Conservation (phyloP, 2,113 vertebrate species). For the Pelvicachromis taeniatus region DNA sequence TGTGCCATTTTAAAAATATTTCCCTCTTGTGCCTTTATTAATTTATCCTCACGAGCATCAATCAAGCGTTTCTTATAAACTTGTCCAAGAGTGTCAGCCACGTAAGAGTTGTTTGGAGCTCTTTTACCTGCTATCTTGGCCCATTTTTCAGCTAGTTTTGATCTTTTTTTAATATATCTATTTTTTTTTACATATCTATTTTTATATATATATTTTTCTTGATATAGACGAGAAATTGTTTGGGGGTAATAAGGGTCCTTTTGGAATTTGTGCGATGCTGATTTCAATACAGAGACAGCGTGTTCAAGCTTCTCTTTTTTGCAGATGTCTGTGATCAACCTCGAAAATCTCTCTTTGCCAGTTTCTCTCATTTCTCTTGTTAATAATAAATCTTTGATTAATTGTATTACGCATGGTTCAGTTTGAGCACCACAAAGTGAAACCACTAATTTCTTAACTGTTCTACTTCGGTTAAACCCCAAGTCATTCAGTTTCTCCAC, state of each 20-base stretch:
- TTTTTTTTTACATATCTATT: too few species aligned
- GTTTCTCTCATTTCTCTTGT: not conserved
- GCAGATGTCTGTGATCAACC: not conserved
- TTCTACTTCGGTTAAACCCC: not conserved
- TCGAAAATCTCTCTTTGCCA: not conserved
- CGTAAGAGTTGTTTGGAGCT: conserved; percentile 29
- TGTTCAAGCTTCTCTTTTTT: accelerated
- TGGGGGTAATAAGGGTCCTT: too few species aligned
- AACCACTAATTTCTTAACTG: not conserved
- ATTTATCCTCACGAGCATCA: accelerated
- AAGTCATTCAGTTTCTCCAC: not conserved
- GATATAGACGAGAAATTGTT: too few species aligned
- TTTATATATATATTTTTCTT: too few species aligned
- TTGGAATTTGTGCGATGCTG: not conserved
- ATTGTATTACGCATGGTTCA: not conserved
- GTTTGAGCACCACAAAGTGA: not conserved
- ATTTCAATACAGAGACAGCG: not conserved
- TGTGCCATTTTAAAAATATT: not conserved
- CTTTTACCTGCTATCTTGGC: conserved; percentile 13
- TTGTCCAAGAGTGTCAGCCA: conserved; percentile 58
- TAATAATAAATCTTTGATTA: not conserved
- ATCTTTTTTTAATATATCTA: too few species aligned
- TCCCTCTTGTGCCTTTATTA: too few species aligned
- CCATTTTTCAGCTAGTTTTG: conserved; percentile 31
- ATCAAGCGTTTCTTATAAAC: conserved; percentile 32